Base-by-base conservation (phyloP, 2,888 invertebrate genomes). In the Sthenelais limicola region DNA sequence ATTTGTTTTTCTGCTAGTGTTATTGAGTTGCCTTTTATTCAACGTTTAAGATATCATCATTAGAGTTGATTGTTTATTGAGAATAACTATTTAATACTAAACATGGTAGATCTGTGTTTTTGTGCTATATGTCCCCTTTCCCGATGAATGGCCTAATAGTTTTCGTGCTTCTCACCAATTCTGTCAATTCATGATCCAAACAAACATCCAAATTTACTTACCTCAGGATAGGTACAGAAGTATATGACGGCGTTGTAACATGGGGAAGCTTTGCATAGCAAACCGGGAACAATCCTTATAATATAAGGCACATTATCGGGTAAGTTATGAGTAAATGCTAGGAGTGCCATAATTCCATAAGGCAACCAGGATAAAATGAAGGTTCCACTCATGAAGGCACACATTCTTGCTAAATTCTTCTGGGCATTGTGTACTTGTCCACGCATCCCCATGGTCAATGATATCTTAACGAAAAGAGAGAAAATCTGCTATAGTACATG, bases 251-350 rank as follows among this genome's bases (percentile, higher is more conserved):
- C 26, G 26, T 52, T 24, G 3, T 28, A n/a, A 12, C 52, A 52
- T 12, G 52, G 21, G 7, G 52, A 52, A 15, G 52, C 52, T 30
- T 52, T 52, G 52, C 52, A 52, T 30, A 52, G 24, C 52, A 52
- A 12, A 2, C 26, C 3, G 3, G 52, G 52, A 12, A 52, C 30
- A 30, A 24, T n/a, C n/a, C 15, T 15, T 52, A 52, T 15, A 24
- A 28, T 28, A 15, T n/a, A 24, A n/a, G 52, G 26, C 15, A 52
- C 4, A 24, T 26, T n/a, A 12, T 43, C 18, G 9, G 9, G 43
- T 9, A 43, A 18, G 43, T 18, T 18, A 9, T n/a, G n/a, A n/a
- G 18, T 18, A 9, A 43, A 43, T 12, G 12, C 18, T 9, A 9
- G 18, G 18, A 43, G 9, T 9, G 43, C 9, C 43, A 43, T 12